Evolutionary conservation across 2,113 vertebrate species (phyloP), one percentile per base, ranked within the genome.

Genomic region (Malurus cyaneus): DNA sequence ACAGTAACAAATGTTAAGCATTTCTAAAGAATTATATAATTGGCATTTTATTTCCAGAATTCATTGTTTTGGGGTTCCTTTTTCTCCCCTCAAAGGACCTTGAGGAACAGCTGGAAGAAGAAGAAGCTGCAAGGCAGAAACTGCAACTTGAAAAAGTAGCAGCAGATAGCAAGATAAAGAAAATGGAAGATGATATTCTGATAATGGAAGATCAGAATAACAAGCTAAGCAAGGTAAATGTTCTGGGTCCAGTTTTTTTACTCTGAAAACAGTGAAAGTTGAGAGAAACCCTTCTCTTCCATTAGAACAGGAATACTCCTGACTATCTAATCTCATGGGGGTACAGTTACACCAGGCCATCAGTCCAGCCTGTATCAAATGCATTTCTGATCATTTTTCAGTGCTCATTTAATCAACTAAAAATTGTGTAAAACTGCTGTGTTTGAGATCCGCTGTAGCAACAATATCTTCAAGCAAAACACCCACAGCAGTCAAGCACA

Each of bases 151-250:
- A 99, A 95, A 99, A 99, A 96, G 98, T 97, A 11, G 97, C 97
- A 2, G 97, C 98, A 15, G 99, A 99, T 83, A 98, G 98, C 85
- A 99, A 99, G 93, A 98, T 99, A 84, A 99, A 99, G 98, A 99
- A 99, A 92, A 97, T 99, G 97, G 99, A 99, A 96, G 99, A 99
- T 46, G 98, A 99, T 52, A 92, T 99, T 66, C 97, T 99, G 80
- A 92, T 98, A 42, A 98, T 99, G 98, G 99, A 99, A 26, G 99
- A 99, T 85, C 99, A 99, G 89, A 99, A 99, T 77, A 99, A 98
- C 94, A 99, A 99, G 69, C 97, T 99, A 72, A 98, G 96, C 17
- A 99, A 99, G 97, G 99, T 99, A 56, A 61, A 92, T 10, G 1
- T 11, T 23, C 24, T 32, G 28, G 21, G 12, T 36, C 44, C 32